phyloP scores from a whole-genome alignment of 2,888 invertebrate species.

The Cremastobaeus sp. region DNA sequence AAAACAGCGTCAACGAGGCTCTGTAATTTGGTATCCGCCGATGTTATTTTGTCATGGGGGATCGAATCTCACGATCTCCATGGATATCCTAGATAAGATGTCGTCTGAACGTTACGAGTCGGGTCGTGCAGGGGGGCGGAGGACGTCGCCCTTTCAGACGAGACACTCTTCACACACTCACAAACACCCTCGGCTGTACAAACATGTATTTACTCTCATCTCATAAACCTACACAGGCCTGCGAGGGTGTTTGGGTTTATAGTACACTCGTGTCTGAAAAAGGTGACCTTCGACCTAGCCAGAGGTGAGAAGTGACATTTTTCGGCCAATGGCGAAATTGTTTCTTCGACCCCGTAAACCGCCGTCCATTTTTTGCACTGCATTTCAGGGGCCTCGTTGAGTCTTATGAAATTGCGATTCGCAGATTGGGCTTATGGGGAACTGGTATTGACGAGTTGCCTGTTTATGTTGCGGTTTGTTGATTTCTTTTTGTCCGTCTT shows the following conservation, averaged over 20 bases:
- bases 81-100: constrained; percentile 59
- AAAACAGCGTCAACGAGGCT: constrained; percentile 44
- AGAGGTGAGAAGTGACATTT: constrained; percentile 54
- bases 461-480: background rate
- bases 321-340: constrained; percentile 42
- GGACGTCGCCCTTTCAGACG: constrained; percentile 37
- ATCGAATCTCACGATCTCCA: constrained; percentile 55
- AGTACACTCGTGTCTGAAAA: too few relatives aligned
- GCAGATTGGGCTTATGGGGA: constrained; percentile 12
- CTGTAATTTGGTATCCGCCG: constrained; percentile 38
- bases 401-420: constrained; percentile 33
- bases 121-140: constrained; percentile 17
- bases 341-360: constrained; percentile 9
- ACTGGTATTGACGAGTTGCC: background rate
- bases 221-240: too few relatives aligned
- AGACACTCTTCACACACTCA: constrained; percentile 31
- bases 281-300: constrained; percentile 44
- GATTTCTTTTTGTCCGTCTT: too few relatives aligned
- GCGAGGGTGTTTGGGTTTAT: too few relatives aligned
- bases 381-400: constrained; percentile 19
- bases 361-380: constrained; percentile 17
- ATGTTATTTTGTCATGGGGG: constrained; percentile 45
- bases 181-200: background rate
- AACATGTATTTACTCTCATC: background rate
- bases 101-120: constrained; percentile 43